Base-by-base conservation (phyloP, 2,888 invertebrate genomes). In the Lasioglossum leucozonium region DNA sequence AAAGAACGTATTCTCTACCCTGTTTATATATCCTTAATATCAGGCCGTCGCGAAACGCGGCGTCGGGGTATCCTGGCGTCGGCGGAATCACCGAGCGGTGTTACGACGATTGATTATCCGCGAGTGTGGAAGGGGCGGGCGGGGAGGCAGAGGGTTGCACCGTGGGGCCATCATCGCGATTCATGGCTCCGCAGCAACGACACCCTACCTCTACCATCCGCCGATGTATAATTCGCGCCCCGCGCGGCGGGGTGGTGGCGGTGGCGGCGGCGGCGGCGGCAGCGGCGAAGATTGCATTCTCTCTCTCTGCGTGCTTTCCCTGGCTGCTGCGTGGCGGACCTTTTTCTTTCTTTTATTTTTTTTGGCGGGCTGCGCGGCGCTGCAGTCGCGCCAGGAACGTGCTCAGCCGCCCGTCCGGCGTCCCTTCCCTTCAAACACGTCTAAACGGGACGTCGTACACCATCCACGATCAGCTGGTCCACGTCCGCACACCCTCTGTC, bases 101-200 rank as follows among this genome's bases (percentile, higher is more conserved):
- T 95, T 94, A 94, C 95, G 94, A 95, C 95, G 94, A 95, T 94
- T 95, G 94, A 95, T 95, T 95, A 95, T 95, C 94, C 93, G 93
- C 91, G 92, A 91, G 92, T 92, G 91, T 91, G 91, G 90, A 90
- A 86, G 91, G 89, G 89, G 89, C 84, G 87, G 93, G 34, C 91
- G 91, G 93, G 92, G 93, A 71, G 88, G 91, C 91, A 92, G 91
- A 91, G 92, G 91, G 91, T 88, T 88, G 88, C 81, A 89, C 85
- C 84, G 93, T 92, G 93, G 92, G 93, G 91, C 93, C 94, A 93
- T 95, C 94, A 94, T 95, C 94, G 94, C 94, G 93, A 95, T 95
- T 95, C 94, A 95, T 95, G 93, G 93, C 93, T 93, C 87, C 88
- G 89, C 87, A 82, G 84, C 89, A 86, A 90, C 90, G 92, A 91